A percentile compares a stretch with the other conserved stretches of the same genome.
phyloP scores from a whole-genome alignment of 30 jellyfish, hydroid and myxozoan species.

The Clytia hemisphaerica region DNA sequence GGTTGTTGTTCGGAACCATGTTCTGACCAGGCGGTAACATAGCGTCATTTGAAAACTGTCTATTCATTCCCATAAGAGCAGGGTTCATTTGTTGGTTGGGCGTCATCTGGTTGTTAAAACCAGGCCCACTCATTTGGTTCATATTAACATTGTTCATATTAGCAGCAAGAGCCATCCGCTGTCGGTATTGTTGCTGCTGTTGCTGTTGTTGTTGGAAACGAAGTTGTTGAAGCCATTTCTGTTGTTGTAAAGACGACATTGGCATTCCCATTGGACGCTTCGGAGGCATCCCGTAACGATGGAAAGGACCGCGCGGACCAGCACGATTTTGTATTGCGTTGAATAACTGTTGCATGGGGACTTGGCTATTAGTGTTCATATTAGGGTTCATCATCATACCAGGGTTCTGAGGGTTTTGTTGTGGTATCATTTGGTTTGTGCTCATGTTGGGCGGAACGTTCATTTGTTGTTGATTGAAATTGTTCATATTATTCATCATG shows the following conservation, averaged over 20 bases:
- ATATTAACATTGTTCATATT: neutral
- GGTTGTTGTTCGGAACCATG: conserved; percentile 69
- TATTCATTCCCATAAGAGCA: conserved; percentile 47
- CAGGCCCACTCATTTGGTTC: conserved; percentile 39
- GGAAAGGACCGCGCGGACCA: conserved; percentile 38
- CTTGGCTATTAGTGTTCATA: conserved; percentile 44
- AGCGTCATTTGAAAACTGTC: conserved; percentile 82
- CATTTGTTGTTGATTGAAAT: too few relatives aligned
- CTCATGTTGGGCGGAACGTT: too few relatives aligned
- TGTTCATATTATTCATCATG: too few relatives aligned
- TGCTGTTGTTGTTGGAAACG: conserved; percentile 39
- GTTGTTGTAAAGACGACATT: conserved; percentile 79
- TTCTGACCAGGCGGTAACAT: conserved; percentile 83
- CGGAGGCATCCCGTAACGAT: too few relatives aligned
- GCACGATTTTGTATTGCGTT: conserved; percentile 41
- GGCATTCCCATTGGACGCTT: conserved; percentile 45
- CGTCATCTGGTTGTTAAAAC: conserved; percentile 27
- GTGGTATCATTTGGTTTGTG: too few relatives aligned
- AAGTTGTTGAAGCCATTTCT: conserved; percentile 45
- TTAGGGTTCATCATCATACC: too few relatives aligned
- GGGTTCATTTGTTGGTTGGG: conserved; percentile 64
- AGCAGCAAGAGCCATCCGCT: conserved; percentile 25
- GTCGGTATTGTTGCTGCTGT: conserved; percentile 26
- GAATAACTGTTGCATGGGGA: conserved; percentile 44
- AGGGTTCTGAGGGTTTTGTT: too few relatives aligned